Evolutionary conservation across 2,113 vertebrate species (phyloP), one percentile per base, ranked within the genome.

Genomic region (Sisor rabdophorus): DNA sequence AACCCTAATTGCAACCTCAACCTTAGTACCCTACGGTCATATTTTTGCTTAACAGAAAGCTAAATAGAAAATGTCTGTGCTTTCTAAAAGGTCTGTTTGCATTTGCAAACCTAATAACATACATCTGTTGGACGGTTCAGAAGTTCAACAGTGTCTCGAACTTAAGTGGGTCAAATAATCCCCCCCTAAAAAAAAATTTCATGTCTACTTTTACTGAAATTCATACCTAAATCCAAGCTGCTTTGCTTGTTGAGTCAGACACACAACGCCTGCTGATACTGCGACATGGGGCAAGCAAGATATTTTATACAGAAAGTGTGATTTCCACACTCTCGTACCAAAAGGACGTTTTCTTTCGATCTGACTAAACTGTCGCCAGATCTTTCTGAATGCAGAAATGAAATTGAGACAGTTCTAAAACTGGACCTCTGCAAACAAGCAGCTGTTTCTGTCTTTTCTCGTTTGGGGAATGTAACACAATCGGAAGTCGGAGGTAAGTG

Each of bases 401-500:
- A 69, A 77, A 69, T 17, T 1, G 40, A 71, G 53, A 65, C 48
- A 40, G 28, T 44, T 59, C 24, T 28, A 64, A 40, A 9, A 11
- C 11, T 70, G 61, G 56, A 76, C 32, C 47, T 54, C 64, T 20
- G 44, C 20, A 5, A 19, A 26, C 30, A 59, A 40, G 40, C 75
- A 68, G 63, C 52, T 26, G 28, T 26, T 67, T 63, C 72, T 71
- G 56, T 74, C n/a, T 63, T 32, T 63, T 65, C 36, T 65, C 15
- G 48, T 50, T 1, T 16, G 77, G n/a, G 44, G 75, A 88, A 86
- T 84, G 82, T 87, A 65, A 83, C 79, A 84, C 85, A 86, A 89
- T 87, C 87, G 72, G 80, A 89, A 83, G 81, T 81, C 83, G 84
- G 84, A 85, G 81, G 64, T 22, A 79, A 82, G 76, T 61, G 83